phyloP scores from a whole-genome alignment of 2,888 invertebrate species.

The Leptinotarsa peninsularis region DNA sequence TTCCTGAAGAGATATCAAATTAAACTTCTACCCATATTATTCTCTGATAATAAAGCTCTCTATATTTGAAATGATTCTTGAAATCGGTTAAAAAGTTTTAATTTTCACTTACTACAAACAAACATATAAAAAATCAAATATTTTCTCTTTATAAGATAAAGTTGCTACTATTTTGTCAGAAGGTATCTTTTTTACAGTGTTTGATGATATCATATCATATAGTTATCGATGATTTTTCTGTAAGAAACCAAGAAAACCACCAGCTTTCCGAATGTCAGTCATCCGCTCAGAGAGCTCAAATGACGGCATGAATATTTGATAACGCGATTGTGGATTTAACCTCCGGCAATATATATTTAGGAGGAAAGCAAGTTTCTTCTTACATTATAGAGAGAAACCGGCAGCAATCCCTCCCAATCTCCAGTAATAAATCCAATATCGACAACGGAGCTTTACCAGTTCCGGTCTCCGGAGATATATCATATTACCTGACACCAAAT shows the following conservation, averaged over 20 bases:
- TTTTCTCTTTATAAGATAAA: too few species aligned
- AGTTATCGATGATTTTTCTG: background rate
- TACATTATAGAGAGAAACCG: conserved; percentile 30
- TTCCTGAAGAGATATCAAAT: too few species aligned
- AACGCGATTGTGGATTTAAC: conserved; percentile 36
- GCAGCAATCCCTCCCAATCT: conserved; percentile 42
- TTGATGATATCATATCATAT: too few species aligned
- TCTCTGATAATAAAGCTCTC: too few species aligned
- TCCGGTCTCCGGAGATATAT: conserved; percentile 52
- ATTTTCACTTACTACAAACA: too few species aligned
- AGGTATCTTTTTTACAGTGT: too few species aligned
- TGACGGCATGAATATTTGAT: conserved; percentile 41
- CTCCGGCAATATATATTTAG: conserved; percentile 42
- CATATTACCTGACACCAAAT: conserved; percentile 61
- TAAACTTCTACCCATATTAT: too few species aligned
- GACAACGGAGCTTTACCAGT: conserved; percentile 56
- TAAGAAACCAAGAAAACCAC: background rate
- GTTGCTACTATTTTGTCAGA: too few species aligned
- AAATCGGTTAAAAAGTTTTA: too few species aligned
- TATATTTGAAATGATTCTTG: too few species aligned
- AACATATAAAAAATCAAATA: too few species aligned
- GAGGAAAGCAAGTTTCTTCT: conserved; percentile 34
- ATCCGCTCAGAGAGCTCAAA: conserved; percentile 16
- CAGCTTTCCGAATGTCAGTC: background rate
- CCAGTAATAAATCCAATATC: conserved; percentile 59